Evolutionary conservation across 2,113 vertebrate genomes (phyloP).

Genomic region (Mastomys coucha): DNA sequence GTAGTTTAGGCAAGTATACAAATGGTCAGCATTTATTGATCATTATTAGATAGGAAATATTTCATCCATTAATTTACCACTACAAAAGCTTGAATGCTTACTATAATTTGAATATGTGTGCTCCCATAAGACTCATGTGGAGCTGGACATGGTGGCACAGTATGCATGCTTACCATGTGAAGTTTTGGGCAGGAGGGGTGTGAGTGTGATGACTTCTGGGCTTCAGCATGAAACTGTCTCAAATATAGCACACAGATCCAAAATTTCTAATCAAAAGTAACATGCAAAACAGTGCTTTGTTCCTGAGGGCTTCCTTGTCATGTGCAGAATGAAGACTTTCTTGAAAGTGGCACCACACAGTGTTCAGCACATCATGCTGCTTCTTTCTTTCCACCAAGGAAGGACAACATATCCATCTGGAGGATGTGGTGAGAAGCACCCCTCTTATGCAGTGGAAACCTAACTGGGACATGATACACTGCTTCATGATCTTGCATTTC

Average conservation of each 20-base stretch:
- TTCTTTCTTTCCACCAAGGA: not conserved
- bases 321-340: not conserved
- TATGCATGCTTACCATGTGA: not conserved
- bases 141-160: not conserved
- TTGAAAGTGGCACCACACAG: not conserved
- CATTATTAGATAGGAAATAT: not conserved
- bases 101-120: not conserved
- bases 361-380: not conserved
- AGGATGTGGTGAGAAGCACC: fast-evolving
- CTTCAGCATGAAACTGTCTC: not conserved
- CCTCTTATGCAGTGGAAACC: not conserved
- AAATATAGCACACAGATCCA: not conserved
- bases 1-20: not conserved
- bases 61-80: not conserved
- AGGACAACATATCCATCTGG: not conserved
- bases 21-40: not conserved
- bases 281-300: not conserved
- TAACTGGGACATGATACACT: fast-evolving
- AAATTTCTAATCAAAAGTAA: not conserved
- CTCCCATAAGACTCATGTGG: not conserved
- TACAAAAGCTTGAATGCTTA: not conserved
- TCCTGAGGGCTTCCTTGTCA: not conserved
- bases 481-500: not conserved
- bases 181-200: not conserved
- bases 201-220: not conserved